A percentile compares a stretch with the other conserved stretches of the same genome.
phyloP scores from a whole-genome alignment of 2,113 vertebrate species.

The Amphiprion percula region DNA sequence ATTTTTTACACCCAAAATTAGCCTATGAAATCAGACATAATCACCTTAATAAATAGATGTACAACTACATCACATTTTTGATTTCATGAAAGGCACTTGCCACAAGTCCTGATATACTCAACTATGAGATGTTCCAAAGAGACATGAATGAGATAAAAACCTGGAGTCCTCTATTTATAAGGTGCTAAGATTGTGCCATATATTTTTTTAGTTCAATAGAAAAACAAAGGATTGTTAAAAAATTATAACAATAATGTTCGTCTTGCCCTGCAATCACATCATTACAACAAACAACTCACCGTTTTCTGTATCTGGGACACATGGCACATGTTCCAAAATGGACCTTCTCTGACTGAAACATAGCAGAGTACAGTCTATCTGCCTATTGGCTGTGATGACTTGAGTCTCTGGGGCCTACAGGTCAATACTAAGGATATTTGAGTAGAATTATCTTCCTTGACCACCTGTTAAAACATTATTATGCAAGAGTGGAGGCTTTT shows the following conservation, averaged over 20 bases:
- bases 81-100: conserved; percentile 59
- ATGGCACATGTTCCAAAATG: not conserved
- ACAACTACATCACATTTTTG: conserved; percentile 5
- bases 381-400: too few species aligned
- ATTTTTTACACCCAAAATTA: not conserved
- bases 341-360: not conserved
- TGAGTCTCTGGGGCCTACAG: too few species aligned
- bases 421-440: not conserved
- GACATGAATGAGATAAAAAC: conserved; percentile 1
- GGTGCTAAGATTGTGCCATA: conserved; percentile 12
- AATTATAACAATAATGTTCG: not conserved
- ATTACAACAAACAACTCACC: not conserved
- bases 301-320: not conserved
- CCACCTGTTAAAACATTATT: not conserved
- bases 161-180: not conserved
- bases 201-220: not conserved
- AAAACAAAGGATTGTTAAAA: not conserved
- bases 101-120: conserved; percentile 17
- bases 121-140: conserved; percentile 4
- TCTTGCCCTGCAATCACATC: conserved; percentile 1
- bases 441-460: conserved; percentile 1
- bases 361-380: too few species aligned
- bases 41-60: conserved; percentile 37
- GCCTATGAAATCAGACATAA: conserved; percentile 10
- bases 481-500: not conserved